phyloP scores from a whole-genome alignment of 1,140 invertebrate species.

The Mya arenaria region DNA sequence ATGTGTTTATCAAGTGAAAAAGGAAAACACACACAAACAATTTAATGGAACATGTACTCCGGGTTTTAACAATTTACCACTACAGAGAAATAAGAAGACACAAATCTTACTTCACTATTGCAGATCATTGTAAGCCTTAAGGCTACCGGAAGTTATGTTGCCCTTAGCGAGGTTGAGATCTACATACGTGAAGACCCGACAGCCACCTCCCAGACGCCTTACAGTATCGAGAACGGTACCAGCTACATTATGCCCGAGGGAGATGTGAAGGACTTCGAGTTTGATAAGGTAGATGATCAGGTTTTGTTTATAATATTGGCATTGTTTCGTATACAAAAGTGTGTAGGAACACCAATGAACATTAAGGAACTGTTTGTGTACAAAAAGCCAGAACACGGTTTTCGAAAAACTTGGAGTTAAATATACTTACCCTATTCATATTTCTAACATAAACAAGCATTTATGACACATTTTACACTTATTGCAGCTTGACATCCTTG shows the following conservation, averaged over 20 bases:
- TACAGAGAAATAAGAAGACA: too few species aligned
- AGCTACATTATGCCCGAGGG: constrained; percentile 58
- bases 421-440: too few species aligned
- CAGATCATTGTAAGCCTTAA: constrained; percentile 57
- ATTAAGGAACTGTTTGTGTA: too few species aligned
- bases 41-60: too few species aligned
- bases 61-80: too few species aligned
- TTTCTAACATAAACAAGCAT: neutral
- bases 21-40: too few species aligned
- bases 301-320: neutral
- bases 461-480: neutral
- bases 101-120: constrained; percentile 5
- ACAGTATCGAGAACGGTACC: constrained; percentile 58
- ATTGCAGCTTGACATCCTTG: constrained; percentile 64
- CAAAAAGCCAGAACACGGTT: too few species aligned
- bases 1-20: too few species aligned
- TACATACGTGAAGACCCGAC: constrained; percentile 69
- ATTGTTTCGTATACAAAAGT: too few species aligned
- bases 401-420: too few species aligned
- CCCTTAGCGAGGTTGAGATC: constrained; percentile 68
- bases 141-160: constrained; percentile 40
- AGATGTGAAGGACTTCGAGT: constrained; percentile 47
- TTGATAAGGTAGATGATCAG: constrained; percentile 56
- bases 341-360: too few species aligned
- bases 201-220: constrained; percentile 60